Conservation (phyloP, 1,140 invertebrate species). For the Bombus sibiricus region DNA sequence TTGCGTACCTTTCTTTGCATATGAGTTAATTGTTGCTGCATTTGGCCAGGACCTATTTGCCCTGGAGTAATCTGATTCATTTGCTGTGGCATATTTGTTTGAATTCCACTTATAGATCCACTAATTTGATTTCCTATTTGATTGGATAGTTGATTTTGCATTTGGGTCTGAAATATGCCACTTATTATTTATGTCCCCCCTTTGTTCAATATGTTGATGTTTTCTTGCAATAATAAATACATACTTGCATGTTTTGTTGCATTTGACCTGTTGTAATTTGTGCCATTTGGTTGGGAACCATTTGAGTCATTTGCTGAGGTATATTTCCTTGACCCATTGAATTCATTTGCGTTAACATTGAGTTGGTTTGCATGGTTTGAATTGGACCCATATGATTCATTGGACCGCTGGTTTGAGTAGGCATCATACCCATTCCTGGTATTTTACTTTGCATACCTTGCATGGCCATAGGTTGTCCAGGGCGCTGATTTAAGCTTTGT, state of each 20-base stretch:
- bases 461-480: constrained; percentile 84
- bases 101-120: constrained; percentile 79
- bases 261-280: constrained; percentile 77
- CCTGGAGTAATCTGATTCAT: constrained; percentile 82
- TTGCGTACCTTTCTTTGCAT: constrained; percentile 78
- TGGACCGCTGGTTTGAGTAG: constrained; percentile 76
- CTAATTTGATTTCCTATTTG: constrained; percentile 82
- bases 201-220: neutral
- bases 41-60: constrained; percentile 83
- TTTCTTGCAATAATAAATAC: neutral
- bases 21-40: constrained; percentile 83
- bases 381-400: constrained; percentile 79
- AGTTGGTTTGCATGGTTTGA: constrained; percentile 77
- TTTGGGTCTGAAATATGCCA: constrained; percentile 73
- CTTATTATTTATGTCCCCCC: constrained; percentile 4
- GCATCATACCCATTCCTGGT: constrained; percentile 81
- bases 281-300: constrained; percentile 74
- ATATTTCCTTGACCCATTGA: constrained; percentile 79
- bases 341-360: constrained; percentile 80
- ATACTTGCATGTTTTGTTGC: constrained; percentile 79
- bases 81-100: constrained; percentile 78
- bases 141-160: constrained; percentile 81
- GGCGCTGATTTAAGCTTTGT: constrained; percentile 85
- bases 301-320: constrained; percentile 78
- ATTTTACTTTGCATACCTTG: constrained; percentile 85